Conservation (phyloP, 2,113 vertebrate species). For the human (Homo sapiens) region DNA sequence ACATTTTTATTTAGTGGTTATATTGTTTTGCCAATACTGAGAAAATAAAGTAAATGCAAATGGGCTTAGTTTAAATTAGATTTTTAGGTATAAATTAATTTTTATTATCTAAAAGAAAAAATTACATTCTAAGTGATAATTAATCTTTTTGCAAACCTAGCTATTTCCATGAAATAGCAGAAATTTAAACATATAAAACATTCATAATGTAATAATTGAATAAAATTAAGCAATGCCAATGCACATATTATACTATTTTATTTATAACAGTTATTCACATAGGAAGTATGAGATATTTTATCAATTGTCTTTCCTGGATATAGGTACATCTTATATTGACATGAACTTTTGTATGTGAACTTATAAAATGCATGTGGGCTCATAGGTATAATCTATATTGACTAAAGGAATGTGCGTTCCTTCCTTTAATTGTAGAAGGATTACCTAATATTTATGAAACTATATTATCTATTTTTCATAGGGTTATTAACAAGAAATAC, state of each 20-base stretch:
- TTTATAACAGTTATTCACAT: background rate
- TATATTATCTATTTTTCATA: background rate
- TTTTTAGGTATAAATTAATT: slow-evolving; percentile 15
- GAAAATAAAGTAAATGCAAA: background rate
- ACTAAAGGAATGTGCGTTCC: background rate
- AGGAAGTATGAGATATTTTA: background rate
- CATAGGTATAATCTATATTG: background rate
- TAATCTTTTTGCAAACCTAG: background rate
- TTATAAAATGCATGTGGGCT: background rate
- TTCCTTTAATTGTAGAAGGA: background rate
- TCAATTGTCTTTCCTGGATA: background rate
- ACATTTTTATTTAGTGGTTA: background rate
- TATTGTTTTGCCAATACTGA: background rate
- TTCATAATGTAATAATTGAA: background rate
- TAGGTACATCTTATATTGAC: background rate
- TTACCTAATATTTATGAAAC: background rate
- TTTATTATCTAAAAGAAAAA: background rate
- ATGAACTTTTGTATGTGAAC: background rate
- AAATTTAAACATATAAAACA: background rate
- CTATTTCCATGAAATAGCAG: background rate
- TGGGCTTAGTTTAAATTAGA: background rate
- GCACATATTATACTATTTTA: background rate
- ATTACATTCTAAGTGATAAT: background rate
- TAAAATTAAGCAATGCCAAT: slow-evolving; percentile 1
- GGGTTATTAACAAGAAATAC: background rate